These are phyloP conservation scores for Opisthograptis luteolata DNA, from an alignment of 2,888 invertebrate species.

Conservation along the genomic window DNA sequence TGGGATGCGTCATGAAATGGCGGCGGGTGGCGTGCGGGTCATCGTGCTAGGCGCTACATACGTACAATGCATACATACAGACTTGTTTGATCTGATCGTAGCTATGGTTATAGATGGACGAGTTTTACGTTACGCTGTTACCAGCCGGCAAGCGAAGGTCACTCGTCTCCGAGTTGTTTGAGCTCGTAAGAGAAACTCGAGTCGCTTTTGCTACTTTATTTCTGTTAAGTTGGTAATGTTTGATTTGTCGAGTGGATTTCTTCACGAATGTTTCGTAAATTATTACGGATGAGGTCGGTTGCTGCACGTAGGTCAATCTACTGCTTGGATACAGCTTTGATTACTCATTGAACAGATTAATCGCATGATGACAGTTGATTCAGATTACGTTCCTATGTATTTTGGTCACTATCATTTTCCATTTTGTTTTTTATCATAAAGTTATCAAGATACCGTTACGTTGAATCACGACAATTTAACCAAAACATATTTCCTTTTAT, in stretches of 20 bases:
- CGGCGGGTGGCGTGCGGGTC: constrained; percentile 68
- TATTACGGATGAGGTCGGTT: constrained; percentile 12
- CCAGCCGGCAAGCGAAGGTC: constrained; percentile 78
- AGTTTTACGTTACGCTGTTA: constrained; percentile 70
- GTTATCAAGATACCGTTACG: too few relatives aligned
- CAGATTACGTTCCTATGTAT: too few relatives aligned
- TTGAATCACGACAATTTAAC: too few relatives aligned
- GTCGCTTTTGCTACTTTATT: constrained; percentile 35
- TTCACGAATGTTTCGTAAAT: constrained; percentile 19
- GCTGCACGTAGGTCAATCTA: constrained; percentile 1
- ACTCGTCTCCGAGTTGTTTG: constrained; percentile 51
- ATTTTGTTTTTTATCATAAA: too few relatives aligned
- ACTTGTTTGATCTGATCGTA: constrained; percentile 60
- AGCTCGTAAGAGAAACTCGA: constrained; percentile 33
- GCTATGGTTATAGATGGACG: constrained; percentile 51
- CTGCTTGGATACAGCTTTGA: too few relatives aligned
- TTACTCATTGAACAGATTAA: too few relatives aligned
- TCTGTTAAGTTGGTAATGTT: constrained; percentile 32
- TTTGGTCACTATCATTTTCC: too few relatives aligned
- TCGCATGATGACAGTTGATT: too few relatives aligned
- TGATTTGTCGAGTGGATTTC: constrained; percentile 27
- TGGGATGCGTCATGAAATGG: constrained; percentile 71
- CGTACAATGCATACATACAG: constrained; percentile 48
- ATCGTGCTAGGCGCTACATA: constrained; percentile 68
- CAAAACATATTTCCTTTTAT: too few relatives aligned